phyloP scores from a whole-genome alignment of 2,797 vertebrate species.

The Phrynocephalus vlangalii region DNA sequence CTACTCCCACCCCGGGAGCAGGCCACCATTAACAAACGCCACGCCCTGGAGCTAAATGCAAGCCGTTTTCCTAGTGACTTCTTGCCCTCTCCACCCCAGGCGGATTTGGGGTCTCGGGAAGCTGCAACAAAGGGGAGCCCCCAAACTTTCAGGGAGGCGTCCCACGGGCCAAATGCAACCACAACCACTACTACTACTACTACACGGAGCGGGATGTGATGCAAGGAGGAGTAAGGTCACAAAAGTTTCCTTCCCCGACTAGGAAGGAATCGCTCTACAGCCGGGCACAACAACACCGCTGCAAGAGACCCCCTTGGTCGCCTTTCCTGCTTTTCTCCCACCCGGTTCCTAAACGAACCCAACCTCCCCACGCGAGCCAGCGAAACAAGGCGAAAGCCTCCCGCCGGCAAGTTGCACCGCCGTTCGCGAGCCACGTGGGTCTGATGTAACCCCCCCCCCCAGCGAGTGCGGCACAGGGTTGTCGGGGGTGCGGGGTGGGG shows the following conservation, averaged over 20 bases:
- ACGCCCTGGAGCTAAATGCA: neutral
- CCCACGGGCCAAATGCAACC: neutral
- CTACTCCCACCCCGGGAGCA: too few species aligned
- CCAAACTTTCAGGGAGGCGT: neutral
- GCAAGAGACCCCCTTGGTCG: neutral
- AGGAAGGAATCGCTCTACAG: neutral
- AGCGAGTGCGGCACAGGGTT: fast-evolving
- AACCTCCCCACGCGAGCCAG: too few species aligned
- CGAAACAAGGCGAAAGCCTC: too few species aligned
- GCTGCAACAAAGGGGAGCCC: neutral
- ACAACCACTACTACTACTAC: too few species aligned
- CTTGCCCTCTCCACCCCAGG: too few species aligned
- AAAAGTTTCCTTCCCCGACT: neutral
- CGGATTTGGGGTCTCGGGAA: too few species aligned
- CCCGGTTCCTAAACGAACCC: neutral
- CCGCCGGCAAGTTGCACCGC: neutral
- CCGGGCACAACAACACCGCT: neutral
- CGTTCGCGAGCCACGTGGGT: neutral
- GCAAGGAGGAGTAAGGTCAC: neutral
- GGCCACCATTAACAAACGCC: neutral
- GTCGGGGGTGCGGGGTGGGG: too few species aligned
- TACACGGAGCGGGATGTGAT: slow-evolving; percentile 1
- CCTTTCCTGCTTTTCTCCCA: neutral
- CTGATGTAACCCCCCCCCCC: neutral
- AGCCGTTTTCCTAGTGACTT: too few species aligned